Evolutionary conservation across 2,113 vertebrate species (phyloP).

Genomic region (Ivindomyrus marchei): DNA sequence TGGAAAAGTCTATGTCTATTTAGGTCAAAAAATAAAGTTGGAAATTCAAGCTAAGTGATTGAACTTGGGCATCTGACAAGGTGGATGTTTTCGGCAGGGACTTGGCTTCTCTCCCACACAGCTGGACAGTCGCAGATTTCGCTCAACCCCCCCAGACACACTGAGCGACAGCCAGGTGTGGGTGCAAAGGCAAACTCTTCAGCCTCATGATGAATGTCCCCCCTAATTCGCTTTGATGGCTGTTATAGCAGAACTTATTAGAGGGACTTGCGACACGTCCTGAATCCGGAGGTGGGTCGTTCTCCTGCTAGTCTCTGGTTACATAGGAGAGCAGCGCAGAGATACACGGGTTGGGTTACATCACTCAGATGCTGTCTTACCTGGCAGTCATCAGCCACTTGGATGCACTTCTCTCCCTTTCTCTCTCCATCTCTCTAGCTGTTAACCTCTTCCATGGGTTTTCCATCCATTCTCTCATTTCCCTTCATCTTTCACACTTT

Average conservation of each 20-base stretch:
- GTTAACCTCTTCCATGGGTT: not conserved
- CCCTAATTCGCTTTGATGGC: not conserved
- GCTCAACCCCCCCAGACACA: not conserved
- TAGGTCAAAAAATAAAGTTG: not conserved
- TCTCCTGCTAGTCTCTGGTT: not conserved
- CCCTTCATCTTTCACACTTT: not conserved
- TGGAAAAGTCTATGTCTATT: not conserved
- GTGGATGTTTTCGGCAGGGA: not conserved
- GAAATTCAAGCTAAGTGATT: not conserved
- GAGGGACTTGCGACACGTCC: not conserved
- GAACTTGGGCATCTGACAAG: not conserved
- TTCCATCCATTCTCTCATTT: not conserved
- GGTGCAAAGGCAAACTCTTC: not conserved
- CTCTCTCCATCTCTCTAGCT: not conserved
- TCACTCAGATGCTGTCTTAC: not conserved
- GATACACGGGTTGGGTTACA: not conserved
- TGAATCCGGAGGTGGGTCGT: not conserved
- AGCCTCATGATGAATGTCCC: not conserved
- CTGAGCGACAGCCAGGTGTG: not conserved
- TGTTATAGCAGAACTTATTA: constrained; percentile 12
- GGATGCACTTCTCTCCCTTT: not conserved
- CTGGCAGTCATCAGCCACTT: not conserved
- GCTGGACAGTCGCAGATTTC: not conserved
- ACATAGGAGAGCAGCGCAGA: constrained; percentile 3
- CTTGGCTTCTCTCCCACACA: not conserved